Conservation (phyloP, 2,113 vertebrate genomes). For the Arothron firmamentum region DNA sequence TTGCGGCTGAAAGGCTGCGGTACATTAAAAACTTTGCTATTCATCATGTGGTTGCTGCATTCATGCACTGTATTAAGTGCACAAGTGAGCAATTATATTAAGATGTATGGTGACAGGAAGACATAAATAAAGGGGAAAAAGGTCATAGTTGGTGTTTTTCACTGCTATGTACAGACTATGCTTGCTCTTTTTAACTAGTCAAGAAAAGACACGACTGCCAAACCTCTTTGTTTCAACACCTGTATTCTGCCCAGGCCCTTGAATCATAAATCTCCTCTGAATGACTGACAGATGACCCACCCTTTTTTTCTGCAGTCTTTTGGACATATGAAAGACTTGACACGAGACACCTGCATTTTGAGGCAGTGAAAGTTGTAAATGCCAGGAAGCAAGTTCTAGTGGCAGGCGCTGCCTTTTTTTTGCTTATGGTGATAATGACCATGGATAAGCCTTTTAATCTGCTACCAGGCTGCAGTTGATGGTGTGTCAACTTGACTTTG, state of each 20-base stretch:
- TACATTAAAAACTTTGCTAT: conserved; percentile 16
- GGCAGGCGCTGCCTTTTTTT: conserved; percentile 45
- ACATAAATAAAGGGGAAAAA: conserved; percentile 8
- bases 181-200: background rate
- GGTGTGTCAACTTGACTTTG: conserved; percentile 23
- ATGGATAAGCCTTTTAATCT: conserved; percentile 38
- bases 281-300: background rate
- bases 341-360: conserved; percentile 43
- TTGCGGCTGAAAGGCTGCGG: conserved; percentile 19
- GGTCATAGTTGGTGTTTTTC: conserved; percentile 23
- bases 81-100: conserved; percentile 20
- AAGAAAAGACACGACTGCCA: background rate
- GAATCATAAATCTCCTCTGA: background rate
- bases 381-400: conserved; percentile 37
- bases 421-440: conserved; percentile 41
- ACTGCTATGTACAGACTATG: background rate
- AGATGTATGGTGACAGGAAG: conserved; percentile 16
- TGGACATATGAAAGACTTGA: conserved; percentile 10
- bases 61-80: conserved; percentile 16
- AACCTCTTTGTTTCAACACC: background rate
- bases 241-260: background rate
- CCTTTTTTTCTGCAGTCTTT: conserved; percentile 1
- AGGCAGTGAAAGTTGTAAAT: conserved; percentile 40
- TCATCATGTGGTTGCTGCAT: conserved; percentile 35
- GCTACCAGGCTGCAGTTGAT: conserved; percentile 31